Evolutionary conservation across 2,888 invertebrate species (phyloP).

Genomic region (Xestia xanthographa): DNA sequence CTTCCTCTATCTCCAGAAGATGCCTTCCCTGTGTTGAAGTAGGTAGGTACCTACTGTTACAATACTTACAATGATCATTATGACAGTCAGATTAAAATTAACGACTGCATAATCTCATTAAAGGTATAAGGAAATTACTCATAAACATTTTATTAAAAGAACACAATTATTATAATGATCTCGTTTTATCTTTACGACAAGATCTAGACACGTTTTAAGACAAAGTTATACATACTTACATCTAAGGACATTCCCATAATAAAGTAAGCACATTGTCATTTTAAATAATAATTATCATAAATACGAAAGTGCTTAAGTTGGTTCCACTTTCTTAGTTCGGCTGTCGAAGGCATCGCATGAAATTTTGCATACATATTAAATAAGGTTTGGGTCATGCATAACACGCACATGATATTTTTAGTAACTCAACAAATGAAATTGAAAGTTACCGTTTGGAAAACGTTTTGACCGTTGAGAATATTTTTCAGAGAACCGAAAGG

Average conservation of each 20-base stretch:
- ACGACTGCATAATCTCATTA: neutral
- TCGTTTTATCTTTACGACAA: conserved; percentile 33
- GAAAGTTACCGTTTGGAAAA: neutral
- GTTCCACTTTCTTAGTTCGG: conserved; percentile 27
- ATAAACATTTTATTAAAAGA: conserved; percentile 6
- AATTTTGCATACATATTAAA: conserved; percentile 13
- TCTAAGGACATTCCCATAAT: conserved; percentile 10
- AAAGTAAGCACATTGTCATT: neutral
- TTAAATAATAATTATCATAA: conserved; percentile 15
- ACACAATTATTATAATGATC: conserved; percentile 20
- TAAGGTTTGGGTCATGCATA: neutral
- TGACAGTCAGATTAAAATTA: neutral
- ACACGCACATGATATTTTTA: neutral
- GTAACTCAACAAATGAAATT: neutral
- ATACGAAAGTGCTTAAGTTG: conserved; percentile 14
- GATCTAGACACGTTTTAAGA: conserved; percentile 23
- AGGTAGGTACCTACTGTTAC: neutral
- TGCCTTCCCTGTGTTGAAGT: neutral
- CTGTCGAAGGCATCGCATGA: conserved; percentile 14
- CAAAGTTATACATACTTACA: neutral
- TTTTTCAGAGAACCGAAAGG: neutral
- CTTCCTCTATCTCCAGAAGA: neutral
- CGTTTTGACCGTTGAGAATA: neutral
- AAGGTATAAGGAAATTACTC: conserved; percentile 14
- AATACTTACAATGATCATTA: neutral